Evolutionary conservation across 2,888 invertebrate species (phyloP).

Genomic region (Caenorhabditis imperialis): DNA sequence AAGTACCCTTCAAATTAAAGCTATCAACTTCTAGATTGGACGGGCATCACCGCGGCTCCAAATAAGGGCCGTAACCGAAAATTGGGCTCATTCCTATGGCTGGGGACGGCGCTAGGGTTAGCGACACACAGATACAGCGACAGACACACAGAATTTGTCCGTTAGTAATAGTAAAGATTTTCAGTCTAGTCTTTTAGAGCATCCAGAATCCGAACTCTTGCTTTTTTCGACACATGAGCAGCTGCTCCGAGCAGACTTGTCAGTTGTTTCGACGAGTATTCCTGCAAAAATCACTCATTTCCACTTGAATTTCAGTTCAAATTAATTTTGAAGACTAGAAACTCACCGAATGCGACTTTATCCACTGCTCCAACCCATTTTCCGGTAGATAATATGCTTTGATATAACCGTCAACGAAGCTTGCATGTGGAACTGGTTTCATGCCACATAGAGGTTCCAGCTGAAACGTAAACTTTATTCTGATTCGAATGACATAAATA

Average conservation of each 20-base stretch:
- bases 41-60: no score
- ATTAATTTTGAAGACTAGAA: no score
- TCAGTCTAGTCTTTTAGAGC: constrained; percentile 57
- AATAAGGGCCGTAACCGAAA: no score
- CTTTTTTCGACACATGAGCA: constrained; percentile 90
- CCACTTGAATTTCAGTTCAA: not conserved
- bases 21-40: no score
- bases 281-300: constrained; percentile 80
- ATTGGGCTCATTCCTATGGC: no score
- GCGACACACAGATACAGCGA: no score
- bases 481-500: no score
- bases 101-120: no score
- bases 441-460: constrained; percentile 87
- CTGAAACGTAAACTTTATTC: constrained; percentile 57
- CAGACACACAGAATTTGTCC: no score
- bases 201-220: constrained; percentile 80
- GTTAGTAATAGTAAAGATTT: no score
- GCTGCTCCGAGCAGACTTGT: constrained; percentile 88
- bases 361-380: constrained; percentile 89
- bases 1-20: no score
- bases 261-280: constrained; percentile 91
- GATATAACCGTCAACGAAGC: constrained; percentile 93
- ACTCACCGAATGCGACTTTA: constrained; percentile 85
- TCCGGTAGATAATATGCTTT: constrained; percentile 96
- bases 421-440: constrained; percentile 87